phyloP scores from a whole-genome alignment of 2,888 invertebrate species.

The Trachelus iudaicus region DNA sequence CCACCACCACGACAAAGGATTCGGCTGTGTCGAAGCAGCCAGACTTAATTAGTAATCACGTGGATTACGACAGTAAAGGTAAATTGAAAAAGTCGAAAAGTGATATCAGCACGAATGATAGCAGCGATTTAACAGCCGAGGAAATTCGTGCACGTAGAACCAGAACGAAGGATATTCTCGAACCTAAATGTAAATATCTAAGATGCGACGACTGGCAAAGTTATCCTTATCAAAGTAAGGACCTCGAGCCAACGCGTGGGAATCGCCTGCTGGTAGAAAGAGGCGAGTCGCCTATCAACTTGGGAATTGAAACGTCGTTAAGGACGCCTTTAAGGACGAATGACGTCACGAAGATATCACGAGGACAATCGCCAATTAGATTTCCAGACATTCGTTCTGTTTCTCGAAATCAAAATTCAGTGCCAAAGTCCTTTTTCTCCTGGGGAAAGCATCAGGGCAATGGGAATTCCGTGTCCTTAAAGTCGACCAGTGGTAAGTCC shows the following conservation, averaged over 20 bases:
- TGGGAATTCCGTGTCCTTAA: not conserved
- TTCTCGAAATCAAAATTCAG: not conserved
- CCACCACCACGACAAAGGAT: not conserved
- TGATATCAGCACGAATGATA: not conserved
- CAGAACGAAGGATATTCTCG: not conserved
- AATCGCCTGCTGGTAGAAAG: not conserved
- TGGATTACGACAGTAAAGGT: no score
- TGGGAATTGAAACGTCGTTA: not conserved
- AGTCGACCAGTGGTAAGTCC: not conserved
- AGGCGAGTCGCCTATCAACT: not conserved
- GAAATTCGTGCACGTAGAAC: not conserved
- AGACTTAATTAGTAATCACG: not conserved
- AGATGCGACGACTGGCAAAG: not conserved
- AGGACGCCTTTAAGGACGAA: not conserved
- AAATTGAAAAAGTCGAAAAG: not conserved
- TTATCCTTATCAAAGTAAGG: not conserved
- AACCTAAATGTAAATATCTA: not conserved
- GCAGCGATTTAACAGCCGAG: not conserved
- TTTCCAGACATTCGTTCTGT: not conserved
- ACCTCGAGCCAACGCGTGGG: not conserved
- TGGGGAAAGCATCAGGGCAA: not conserved
- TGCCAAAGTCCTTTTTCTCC: not conserved
- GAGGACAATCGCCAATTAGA: not conserved
- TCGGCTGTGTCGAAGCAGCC: not conserved
- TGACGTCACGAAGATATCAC: not conserved